Base-by-base conservation (phyloP, 2,797 vertebrate species). In the Petrocephalus schoutedeni region DNA sequence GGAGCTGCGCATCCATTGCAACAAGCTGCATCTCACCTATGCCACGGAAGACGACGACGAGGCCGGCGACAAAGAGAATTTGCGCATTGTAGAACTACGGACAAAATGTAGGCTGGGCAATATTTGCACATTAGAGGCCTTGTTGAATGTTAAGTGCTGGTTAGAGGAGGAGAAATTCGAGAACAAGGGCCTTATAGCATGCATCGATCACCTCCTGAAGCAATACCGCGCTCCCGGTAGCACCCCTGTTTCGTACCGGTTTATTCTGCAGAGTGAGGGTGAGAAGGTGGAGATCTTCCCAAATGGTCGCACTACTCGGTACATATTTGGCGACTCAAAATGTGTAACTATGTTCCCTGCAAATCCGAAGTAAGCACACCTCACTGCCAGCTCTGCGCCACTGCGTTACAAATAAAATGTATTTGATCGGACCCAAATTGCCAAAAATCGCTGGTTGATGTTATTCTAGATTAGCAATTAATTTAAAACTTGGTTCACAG, bases 171-270 rank as follows among this genome's bases (percentile, higher is more conserved):
- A 86, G 59, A 86, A 49, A 85, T 80, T 12, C 82, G 84, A 86
- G 89, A 87, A 57, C 7, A 86, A 87, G 56, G 90, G 89, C 49
- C 85, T 91, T 59, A 86, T 88, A 8, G 71, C 74, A 0, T 92
- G 92, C 86, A 88, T 92, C 59, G 90, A 91, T 56, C 71, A 91
- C 82, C 86, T 92, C 61, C 64, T 92, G 88, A 19, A 57, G 23
- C 85, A 89, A 32, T 85, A 87, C 71, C 56, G 53, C 32, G 23
- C 10, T 14, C 21, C 56, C 9, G n/a, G 12, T 6, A 85, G 28
- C 12, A 36, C 23, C 51, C n/a, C 21, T 23, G 45, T 57, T 21
- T 32, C 21, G 1, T 36, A 36, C 21, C 23, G 54, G 56, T 58
- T 91, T 8, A 14, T 92, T 54, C 87, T 92, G 19, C 90, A 91